Conservation (phyloP, 2,113 vertebrate genomes). For the Lamprologus speciosus region DNA sequence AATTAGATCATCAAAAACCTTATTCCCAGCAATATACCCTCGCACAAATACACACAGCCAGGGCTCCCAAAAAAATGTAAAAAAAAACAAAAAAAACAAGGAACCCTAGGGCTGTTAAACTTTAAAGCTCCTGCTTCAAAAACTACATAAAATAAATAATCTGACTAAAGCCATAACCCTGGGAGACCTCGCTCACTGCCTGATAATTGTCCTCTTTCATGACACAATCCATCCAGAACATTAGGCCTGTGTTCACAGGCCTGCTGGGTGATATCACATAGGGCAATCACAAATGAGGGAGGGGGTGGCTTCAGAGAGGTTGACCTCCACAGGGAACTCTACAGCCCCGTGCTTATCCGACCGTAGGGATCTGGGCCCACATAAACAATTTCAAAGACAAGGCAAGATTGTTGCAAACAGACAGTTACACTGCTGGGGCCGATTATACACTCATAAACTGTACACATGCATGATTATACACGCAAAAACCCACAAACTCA, state of each 20-base stretch:
- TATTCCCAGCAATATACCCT: conserved; percentile 39
- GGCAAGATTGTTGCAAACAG: conserved; percentile 58
- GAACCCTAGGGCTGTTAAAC: conserved; percentile 71
- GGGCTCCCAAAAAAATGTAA: not conserved
- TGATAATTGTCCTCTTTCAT: conserved; percentile 76
- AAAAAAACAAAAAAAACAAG: not conserved
- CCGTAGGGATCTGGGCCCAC: conserved; percentile 61
- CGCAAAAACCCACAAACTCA: not conserved
- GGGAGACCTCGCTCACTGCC: conserved; percentile 69
- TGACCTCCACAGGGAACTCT: conserved; percentile 63
- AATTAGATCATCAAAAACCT: conserved; percentile 70
- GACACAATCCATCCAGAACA: conserved; percentile 73
- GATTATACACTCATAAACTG: not conserved
- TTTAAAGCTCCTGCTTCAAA: conserved; percentile 73
- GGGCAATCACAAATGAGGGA: conserved; percentile 61
- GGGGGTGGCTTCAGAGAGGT: conserved; percentile 47
- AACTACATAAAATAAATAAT: conserved; percentile 76
- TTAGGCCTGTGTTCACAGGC: conserved; percentile 67
- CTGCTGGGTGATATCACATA: conserved; percentile 65
- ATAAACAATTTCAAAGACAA: conserved; percentile 69
- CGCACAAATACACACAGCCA: conserved; percentile 36
- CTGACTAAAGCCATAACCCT: conserved; percentile 73
- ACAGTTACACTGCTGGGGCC: conserved; percentile 17
- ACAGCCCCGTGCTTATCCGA: conserved; percentile 58
- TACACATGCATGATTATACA: not conserved